phyloP scores from a whole-genome alignment of 1,140 invertebrate species.

The Pseudomyrmex sp. region DNA sequence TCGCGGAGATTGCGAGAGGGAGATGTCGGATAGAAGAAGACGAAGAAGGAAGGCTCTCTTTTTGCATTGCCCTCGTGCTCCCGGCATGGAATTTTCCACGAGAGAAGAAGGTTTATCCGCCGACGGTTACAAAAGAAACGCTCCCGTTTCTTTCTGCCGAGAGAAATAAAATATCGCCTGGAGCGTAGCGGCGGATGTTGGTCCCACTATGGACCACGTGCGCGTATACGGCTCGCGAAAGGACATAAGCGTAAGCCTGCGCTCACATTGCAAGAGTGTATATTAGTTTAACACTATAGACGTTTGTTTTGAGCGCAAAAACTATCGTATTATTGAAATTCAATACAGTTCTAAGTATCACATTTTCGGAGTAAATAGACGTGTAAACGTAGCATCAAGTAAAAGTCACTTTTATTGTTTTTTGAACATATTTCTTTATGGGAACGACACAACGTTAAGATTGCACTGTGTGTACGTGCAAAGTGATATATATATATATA shows the following conservation, averaged over 20 bases:
- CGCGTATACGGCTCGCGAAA: too few relatives aligned
- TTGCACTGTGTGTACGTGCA: neutral
- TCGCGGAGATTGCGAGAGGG: neutral
- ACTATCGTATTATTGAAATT: too few relatives aligned
- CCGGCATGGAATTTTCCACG: slow-evolving; percentile 35
- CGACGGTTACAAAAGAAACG: slow-evolving; percentile 38
- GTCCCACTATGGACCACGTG: neutral
- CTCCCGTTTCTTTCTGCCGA: slow-evolving; percentile 29
- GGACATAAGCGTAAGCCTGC: neutral
- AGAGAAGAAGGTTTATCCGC: slow-evolving; percentile 35
- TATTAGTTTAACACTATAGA: neutral
- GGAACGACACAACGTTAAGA: neutral
- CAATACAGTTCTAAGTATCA: too few relatives aligned
- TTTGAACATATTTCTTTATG: too few relatives aligned
- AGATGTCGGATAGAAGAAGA: neutral
- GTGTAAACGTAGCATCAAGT: too few relatives aligned
- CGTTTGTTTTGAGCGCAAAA: too few relatives aligned
- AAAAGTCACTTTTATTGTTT: too few relatives aligned
- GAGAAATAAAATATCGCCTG: slow-evolving; percentile 34
- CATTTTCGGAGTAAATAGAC: too few relatives aligned
- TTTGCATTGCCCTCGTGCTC: neutral
- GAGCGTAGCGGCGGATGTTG: neutral
- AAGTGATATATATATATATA: neutral
- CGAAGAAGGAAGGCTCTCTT: slow-evolving; percentile 6
- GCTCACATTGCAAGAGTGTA: neutral